Conservation (phyloP, 1,140 invertebrate species). For the Zaprionus ornatus region DNA sequence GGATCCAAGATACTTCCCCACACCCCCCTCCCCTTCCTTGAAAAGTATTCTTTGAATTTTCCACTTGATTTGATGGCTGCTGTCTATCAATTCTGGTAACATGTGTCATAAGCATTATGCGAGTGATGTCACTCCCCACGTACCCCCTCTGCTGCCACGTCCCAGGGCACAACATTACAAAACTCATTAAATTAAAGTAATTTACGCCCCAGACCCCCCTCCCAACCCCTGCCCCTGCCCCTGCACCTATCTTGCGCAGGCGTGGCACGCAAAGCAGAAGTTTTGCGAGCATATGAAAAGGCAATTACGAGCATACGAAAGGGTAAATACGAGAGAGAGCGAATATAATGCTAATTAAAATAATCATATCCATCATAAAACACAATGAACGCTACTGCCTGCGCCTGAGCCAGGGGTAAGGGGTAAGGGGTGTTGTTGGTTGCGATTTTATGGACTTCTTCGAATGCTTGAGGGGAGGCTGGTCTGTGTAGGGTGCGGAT, state of each 20-base stretch:
- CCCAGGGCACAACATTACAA: slow-evolving; percentile 42
- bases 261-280: slow-evolving; percentile 18
- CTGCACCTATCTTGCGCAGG: not conserved
- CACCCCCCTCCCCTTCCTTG: not conserved
- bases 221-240: not conserved
- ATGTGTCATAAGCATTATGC: slow-evolving; percentile 79
- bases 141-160: not conserved
- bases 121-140: slow-evolving; percentile 12
- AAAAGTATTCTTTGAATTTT: slow-evolving; percentile 36
- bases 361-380: slow-evolving; percentile 82
- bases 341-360: slow-evolving; percentile 83
- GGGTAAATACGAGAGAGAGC: slow-evolving; percentile 51
- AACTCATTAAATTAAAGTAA: slow-evolving; percentile 81
- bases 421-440: not conserved
- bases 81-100: slow-evolving; percentile 52
- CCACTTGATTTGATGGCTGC: slow-evolving; percentile 55
- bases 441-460: not conserved
- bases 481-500: slow-evolving; percentile 11
- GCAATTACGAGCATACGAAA: slow-evolving; percentile 68
- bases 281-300: slow-evolving; percentile 78
- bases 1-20: not conserved
- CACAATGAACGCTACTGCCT: not conserved
- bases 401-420: not conserved
- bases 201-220: slow-evolving; percentile 50
- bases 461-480: not conserved